phyloP scores from a whole-genome alignment of 2,888 invertebrate species.

The Macrosiphum euphorbiae region DNA sequence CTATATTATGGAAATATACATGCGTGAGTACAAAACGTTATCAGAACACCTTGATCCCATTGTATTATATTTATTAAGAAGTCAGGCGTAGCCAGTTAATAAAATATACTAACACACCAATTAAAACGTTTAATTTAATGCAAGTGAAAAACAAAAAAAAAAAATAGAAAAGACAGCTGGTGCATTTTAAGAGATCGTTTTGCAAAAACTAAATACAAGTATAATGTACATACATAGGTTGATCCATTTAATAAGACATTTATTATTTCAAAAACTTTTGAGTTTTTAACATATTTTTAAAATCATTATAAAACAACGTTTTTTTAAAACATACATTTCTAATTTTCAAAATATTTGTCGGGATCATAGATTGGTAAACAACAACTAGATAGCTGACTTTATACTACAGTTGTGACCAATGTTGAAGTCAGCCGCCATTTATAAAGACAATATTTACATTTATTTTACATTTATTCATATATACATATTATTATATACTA shows the following conservation, averaged over 20 bases:
- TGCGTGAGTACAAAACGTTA: not conserved
- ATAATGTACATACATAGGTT: not conserved
- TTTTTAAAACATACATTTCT: not conserved
- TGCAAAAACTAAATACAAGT: not conserved
- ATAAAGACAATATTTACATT: too few relatives aligned
- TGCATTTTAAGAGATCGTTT: not conserved
- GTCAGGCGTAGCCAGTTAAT: not conserved
- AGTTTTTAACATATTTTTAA: not conserved
- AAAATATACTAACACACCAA: not conserved
- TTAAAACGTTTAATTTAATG: not conserved
- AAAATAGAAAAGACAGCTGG: not conserved
- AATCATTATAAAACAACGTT: not conserved
- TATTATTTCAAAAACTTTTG: not conserved
- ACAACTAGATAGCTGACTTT: too few relatives aligned
- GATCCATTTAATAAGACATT: not conserved
- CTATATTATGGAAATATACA: not conserved
- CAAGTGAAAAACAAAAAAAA: not conserved
- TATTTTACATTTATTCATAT: too few relatives aligned
- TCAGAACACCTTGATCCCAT: not conserved
- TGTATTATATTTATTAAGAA: not conserved
- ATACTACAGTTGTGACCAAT: too few relatives aligned
- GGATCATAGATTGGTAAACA: too few relatives aligned
- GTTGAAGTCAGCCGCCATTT: too few relatives aligned
- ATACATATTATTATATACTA: too few relatives aligned
- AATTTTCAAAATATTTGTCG: not conserved